Evolutionary conservation across 1,140 invertebrate species (phyloP).

Genomic region (Armadillidium nasatum): DNA sequence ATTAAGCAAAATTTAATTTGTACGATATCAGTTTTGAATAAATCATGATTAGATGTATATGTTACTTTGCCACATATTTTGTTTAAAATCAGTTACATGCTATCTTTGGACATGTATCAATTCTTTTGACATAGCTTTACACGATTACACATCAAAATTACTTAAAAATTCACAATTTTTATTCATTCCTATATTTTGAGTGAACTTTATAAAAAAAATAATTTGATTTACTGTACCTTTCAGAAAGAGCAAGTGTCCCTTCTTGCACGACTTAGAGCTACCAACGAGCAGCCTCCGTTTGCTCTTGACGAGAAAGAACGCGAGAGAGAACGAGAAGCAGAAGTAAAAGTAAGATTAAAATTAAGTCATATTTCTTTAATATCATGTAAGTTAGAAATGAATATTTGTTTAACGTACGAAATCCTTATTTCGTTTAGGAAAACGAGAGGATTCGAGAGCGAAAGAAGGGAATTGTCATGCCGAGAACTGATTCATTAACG

Average conservation of each 20-base stretch:
- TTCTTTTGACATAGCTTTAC: too few species aligned
- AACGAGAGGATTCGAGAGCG: slow-evolving; percentile 44
- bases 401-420: neutral
- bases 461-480: slow-evolving; percentile 56
- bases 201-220: neutral
- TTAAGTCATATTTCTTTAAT: neutral
- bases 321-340: slow-evolving; percentile 51
- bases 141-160: neutral
- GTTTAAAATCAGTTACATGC: too few species aligned
- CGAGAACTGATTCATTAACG: slow-evolving; percentile 72
- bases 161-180: neutral
- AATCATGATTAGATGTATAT: too few species aligned
- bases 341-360: slow-evolving; percentile 51
- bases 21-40: too few species aligned
- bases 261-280: slow-evolving; percentile 81
- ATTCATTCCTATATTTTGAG: neutral
- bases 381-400: too few species aligned
- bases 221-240: slow-evolving; percentile 6
- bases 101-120: too few species aligned
- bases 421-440: slow-evolving; percentile 38
- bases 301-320: slow-evolving; percentile 49
- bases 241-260: slow-evolving; percentile 85
- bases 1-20: too few species aligned
- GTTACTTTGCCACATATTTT: too few species aligned
- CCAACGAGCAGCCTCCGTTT: slow-evolving; percentile 64